These are phyloP conservation scores for Heterodera filipjevi DNA, from an alignment of 2,888 invertebrate species.

Conservation along the genomic window DNA sequence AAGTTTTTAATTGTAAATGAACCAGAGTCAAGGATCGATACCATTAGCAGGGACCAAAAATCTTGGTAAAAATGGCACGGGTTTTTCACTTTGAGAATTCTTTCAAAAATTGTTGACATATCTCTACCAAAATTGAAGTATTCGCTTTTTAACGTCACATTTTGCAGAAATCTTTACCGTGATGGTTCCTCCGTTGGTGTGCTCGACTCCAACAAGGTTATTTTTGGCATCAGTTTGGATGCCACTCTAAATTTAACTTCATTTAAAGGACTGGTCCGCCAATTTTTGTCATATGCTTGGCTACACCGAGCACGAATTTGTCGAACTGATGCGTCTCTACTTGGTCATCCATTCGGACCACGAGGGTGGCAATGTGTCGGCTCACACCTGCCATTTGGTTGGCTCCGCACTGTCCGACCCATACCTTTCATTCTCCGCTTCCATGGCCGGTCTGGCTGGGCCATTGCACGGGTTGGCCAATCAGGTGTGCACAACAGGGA, in stretches of 20 bases:
- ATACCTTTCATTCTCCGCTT: conserved; percentile 84
- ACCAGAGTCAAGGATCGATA: too few relatives aligned
- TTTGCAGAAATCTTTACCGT: conserved; percentile 75
- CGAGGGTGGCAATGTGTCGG: conserved; percentile 93
- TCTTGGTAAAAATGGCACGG: too few relatives aligned
- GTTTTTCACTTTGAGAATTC: background rate
- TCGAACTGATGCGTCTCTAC: conserved; percentile 88
- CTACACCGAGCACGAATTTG: conserved; percentile 78
- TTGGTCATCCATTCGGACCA: conserved; percentile 79
- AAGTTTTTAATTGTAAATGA: too few relatives aligned
- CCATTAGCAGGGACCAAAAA: too few relatives aligned
- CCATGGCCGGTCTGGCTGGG: conserved; percentile 90
- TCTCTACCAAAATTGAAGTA: background rate
- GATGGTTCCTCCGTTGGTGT: conserved; percentile 85
- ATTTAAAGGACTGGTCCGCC: conserved; percentile 78
- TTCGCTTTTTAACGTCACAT: background rate
- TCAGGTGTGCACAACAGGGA: conserved; percentile 79
- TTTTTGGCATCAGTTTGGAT: background rate
- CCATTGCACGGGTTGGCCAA: conserved; percentile 94
- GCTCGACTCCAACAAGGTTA: conserved; percentile 76
- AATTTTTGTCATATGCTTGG: conserved; percentile 91
- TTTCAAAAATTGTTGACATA: background rate
- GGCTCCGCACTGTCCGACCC: conserved; percentile 92
- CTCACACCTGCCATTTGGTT: conserved; percentile 89
- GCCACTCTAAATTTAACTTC: background rate